Conservation (phyloP, 2,797 vertebrate species). For the Clarias platycephalus region DNA sequence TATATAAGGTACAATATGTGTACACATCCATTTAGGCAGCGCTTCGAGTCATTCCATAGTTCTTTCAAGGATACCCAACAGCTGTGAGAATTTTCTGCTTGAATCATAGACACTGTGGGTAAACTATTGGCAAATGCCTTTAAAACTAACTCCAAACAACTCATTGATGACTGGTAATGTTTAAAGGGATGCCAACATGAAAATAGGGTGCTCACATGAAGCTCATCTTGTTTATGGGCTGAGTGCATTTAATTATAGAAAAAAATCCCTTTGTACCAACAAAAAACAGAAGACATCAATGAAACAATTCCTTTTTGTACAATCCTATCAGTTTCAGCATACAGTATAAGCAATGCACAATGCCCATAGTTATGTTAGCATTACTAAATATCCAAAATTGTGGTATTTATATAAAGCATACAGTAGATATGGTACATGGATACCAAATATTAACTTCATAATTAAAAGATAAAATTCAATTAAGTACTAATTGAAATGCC, state of each 20-base stretch:
- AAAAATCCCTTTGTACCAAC: neutral
- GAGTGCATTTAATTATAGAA: neutral
- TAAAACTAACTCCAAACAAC: constrained; percentile 11
- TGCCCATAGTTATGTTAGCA: neutral
- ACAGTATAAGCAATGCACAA: neutral
- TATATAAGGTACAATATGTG: constrained; percentile 12
- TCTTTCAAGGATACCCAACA: constrained; percentile 31
- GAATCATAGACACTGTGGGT: constrained; percentile 18
- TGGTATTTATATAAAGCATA: neutral
- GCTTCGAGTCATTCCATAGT: constrained; percentile 1
- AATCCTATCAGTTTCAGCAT: neutral
- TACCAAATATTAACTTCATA: neutral
- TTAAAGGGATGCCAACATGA: constrained; percentile 8
- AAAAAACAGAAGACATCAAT: neutral
- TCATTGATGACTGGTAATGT: constrained; percentile 17
- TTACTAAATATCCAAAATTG: neutral
- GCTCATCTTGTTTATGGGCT: neutral
- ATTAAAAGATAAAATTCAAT: neutral
- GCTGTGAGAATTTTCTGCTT: constrained; percentile 25
- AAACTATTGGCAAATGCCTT: constrained; percentile 14
- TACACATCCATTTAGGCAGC: constrained; percentile 8
- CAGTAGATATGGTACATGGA: neutral
- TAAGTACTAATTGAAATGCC: neutral
- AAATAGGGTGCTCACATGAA: constrained; percentile 3
- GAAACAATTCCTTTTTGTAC: neutral